Evolutionary conservation across 2,888 invertebrate species (phyloP), one percentile per base, ranked within the genome.

Genomic region (Eustalomyia histrio): DNA sequence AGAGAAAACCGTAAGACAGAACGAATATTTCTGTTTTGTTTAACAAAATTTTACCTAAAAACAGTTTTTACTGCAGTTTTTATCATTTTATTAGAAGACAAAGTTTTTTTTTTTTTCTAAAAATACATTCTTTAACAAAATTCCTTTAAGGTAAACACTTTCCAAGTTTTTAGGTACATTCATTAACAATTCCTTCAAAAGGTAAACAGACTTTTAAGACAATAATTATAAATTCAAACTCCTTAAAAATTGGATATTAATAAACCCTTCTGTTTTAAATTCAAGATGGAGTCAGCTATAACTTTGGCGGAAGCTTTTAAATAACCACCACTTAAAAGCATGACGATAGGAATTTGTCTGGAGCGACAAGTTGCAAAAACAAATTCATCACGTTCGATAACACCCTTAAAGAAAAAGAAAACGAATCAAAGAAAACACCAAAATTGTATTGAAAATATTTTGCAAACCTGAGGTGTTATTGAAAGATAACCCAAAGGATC

Each of bases 311-410:
- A 95, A 80, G 92, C 92, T 82, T 93, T 93, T 82, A 95, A 92
- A 89, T 97, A 97, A 0, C 97, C 97, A 0, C 97, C 97, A 86
- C 97, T 97, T 0, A 96, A 95, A 18, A 97, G 90, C 97, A 97
- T 97, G 14, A 96, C 94, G 53, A 97, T 94, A 0, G 97, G 97
- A 76, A 96, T 94, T 35, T 92, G 90, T 17, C 92, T 90, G 7
- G 92, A 86, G 55, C 92, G 92, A 72, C 95, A 95, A 82, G 93
- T 93, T 83, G 93, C 91, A 87, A 97, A 97, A 0, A 97, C 96
- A 57, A 96, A 92, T 89, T 96, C 94, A 89, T 97, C 97, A 57
- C 97, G 92, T 87, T 93, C 92, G 74, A 97, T 94, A 33, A 97
- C 95, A n/a, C 97, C 97, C 94, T 96, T 29, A 6, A 29, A 29